Evolutionary conservation across 2,888 invertebrate genomes (phyloP).

Genomic region (Ferrisia virgata): DNA sequence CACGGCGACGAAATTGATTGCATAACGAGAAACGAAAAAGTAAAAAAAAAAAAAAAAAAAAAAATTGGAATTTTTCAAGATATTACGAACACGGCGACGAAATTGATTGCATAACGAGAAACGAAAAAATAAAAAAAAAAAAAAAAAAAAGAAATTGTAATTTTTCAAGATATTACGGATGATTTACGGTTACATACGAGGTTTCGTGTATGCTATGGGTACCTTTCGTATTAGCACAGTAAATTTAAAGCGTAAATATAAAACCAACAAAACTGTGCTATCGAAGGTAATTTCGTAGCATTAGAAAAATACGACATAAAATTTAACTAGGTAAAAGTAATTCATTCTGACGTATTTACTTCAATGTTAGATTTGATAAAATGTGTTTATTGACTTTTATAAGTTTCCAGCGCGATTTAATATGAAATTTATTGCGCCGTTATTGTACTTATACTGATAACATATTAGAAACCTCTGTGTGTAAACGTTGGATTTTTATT

Average conservation of each 20-base stretch:
- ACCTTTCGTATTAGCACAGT: background rate
- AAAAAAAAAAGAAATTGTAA: too few relatives aligned
- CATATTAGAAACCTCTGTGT: background rate
- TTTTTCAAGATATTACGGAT: background rate
- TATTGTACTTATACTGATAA: background rate
- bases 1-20: too few relatives aligned
- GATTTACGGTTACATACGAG: background rate
- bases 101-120: too few relatives aligned
- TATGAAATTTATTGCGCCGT: background rate
- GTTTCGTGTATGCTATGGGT: background rate
- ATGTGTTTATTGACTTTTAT: background rate
- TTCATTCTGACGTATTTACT: background rate
- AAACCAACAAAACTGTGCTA: background rate
- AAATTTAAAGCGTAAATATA: background rate
- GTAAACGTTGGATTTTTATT: background rate
- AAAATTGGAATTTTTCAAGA: too few relatives aligned
- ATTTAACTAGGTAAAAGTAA: background rate
- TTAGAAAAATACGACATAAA: constrained; percentile 2
- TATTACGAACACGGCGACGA: too few relatives aligned
- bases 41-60: too few relatives aligned
- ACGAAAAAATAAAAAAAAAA: too few relatives aligned
- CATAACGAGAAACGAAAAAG: too few relatives aligned
- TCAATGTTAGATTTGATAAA: background rate
- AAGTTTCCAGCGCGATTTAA: background rate
- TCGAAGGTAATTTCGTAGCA: background rate